A percentile compares a stretch with the other conserved stretches of the same genome.
Evolutionary conservation across 92 coral and sea anemone genomes (phyloP).

Genomic region (Diadumene lineata): DNA sequence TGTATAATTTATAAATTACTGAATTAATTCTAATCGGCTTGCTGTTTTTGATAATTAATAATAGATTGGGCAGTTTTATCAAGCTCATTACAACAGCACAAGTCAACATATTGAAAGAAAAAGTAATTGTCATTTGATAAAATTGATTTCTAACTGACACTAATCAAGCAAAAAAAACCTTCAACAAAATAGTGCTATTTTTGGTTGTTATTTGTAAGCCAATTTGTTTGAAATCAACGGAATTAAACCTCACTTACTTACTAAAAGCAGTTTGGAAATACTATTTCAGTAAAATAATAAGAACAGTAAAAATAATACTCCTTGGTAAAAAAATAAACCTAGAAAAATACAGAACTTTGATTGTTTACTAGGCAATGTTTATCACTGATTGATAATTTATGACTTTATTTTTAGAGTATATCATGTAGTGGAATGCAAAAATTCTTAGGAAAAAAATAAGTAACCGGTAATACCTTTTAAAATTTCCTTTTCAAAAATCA

Average conservation of each 20-base stretch:
- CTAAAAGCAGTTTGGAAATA: too few species aligned
- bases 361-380: too few species aligned
- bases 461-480: too few species aligned
- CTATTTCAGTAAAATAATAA: too few species aligned
- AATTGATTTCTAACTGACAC: not conserved
- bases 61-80: not conserved
- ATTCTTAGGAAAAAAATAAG: too few species aligned
- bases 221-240: not conserved
- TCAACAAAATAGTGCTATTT: not conserved
- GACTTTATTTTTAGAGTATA: too few species aligned
- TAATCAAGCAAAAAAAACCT: not conserved
- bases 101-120: not conserved
- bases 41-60: not conserved
- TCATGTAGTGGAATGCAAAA: too few species aligned
- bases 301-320: too few species aligned
- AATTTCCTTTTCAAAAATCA: not conserved
- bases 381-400: too few species aligned
- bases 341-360: too few species aligned
- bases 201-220: not conserved
- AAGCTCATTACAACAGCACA: not conserved
- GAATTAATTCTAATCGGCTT: not conserved
- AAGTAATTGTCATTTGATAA: not conserved
- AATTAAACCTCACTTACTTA: not conserved
- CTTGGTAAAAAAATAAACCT: too few species aligned
- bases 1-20: too few species aligned